Evolutionary conservation across 2,797 vertebrate genomes (phyloP).

Genomic region (Artibeus jamaicensis): DNA sequence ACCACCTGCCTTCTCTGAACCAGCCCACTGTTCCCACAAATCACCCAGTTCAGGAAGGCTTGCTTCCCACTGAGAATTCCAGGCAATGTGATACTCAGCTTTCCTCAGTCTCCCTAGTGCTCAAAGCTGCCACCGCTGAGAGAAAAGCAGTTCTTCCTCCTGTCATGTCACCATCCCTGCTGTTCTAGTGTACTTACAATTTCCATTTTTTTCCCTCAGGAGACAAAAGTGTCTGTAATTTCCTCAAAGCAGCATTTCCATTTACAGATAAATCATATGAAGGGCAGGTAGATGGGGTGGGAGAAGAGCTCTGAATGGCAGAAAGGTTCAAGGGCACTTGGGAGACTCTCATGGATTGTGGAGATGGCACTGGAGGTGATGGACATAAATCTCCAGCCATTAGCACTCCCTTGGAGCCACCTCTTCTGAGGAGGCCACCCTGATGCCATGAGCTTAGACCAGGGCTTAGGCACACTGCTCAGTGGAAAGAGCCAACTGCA

Average conservation of each 20-base stretch:
- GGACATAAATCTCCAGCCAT: fast-evolving
- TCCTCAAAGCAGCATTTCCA: not conserved
- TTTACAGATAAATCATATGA: not conserved
- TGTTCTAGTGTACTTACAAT: not conserved
- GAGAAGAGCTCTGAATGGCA: not conserved
- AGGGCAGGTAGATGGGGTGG: not conserved
- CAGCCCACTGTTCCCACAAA: not conserved
- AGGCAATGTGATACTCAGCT: not conserved
- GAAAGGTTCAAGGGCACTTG: not conserved
- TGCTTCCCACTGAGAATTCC: not conserved
- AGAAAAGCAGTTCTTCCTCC: not conserved
- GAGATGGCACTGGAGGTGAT: not conserved
- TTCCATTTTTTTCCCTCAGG: not conserved
- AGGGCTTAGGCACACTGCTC: not conserved
- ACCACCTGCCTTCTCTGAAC: not conserved
- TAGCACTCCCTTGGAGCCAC: not conserved
- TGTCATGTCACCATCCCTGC: not conserved
- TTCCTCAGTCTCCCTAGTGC: not conserved
- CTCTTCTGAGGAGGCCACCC: not conserved
- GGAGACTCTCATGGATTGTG: not conserved
- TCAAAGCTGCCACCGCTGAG: not conserved
- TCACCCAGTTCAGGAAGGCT: not conserved
- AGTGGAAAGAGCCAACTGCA: not conserved
- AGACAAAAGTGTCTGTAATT: not conserved
- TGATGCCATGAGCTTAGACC: not conserved